Base-by-base conservation (phyloP, 2,797 vertebrate genomes). In the Schizothorax lantsangensis region DNA sequence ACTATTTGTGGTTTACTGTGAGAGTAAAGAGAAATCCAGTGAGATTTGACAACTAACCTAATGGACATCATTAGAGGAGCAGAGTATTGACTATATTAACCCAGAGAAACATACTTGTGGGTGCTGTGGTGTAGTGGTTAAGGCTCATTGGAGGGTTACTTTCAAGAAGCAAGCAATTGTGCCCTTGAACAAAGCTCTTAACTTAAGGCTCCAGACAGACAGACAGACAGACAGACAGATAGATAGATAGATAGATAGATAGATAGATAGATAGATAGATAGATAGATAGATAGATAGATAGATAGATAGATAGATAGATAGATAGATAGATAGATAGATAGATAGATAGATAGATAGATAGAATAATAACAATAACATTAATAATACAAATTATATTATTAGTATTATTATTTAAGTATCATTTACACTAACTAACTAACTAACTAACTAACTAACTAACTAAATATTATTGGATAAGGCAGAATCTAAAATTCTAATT, bases 111-210 rank as follows among this genome's bases (percentile, higher is more conserved):
- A 45, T 45, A 45, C 40, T 43, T 73, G 40, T 73, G 71, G 71
- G 71, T 73, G 12, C 12, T 73, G 71, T 45, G 71, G 71, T 72
- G 69, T 43, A n/a, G 38, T 73, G 40, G 19, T 66, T 47, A 68
- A 68, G 6, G 62, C 15, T 52, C 23, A 26, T 15, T 36, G 21
- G 15, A 68, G 64, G 64, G 30, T 33, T 68, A 15, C 3, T 30
- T 12, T 30, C 33, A 79, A 62, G 21, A 79, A 62, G 12, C 77
- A 43, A 7, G 30, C 10, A 2, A 59, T 79, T 64, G 30, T 77
- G 14, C 23, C 38, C 23, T n/a, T 79, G 10, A 79, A 62, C 36
- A 43, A 68, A 33, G 5, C 54, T 57, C 11, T 26, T 26, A 57
- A 57, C 19, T 8, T 57, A 57, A 57, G 6, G 21, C 21, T 57